Evolutionary conservation across 2,888 invertebrate species (phyloP), one percentile per base, ranked within the genome.

Genomic region (Cephus pulcher): DNA sequence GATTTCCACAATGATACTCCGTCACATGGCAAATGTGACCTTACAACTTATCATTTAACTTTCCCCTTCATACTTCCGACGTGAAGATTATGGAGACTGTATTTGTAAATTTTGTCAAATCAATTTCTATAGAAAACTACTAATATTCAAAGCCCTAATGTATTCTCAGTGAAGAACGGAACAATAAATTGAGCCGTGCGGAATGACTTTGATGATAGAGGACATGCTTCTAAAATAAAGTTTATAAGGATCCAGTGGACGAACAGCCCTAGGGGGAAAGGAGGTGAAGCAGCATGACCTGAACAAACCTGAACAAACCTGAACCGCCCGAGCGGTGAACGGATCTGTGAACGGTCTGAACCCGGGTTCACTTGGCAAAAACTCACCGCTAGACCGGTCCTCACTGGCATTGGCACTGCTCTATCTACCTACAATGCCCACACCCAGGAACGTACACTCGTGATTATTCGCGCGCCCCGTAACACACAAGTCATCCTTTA

Each of bases 311-410:
- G 12, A 37, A 37, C 37, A 3, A 40, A 40, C 40, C 40, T 40
- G 40, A 56, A 56, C 23, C 23, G 40, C 40, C 40, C 40, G 23
- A 56, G 40, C 40, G 40, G 23, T 35, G 35, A 35, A 35, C 35
- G 35, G 35, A 35, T 56, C 40, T 56, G 40, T 69, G 34, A 76
- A 33, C 77, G 37, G 69, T 73, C 78, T 34, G 76, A 37, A 78
- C 75, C 34, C 40, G 35, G 73, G 82, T 80, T 80, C 34, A 70
- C 70, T 56, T 69, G 35, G 84, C 80, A 84, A 84, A 84, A 84
- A 84, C 83, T 84, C 77, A 80, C 84, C 80, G 80, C 74, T 77
- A 80, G 84, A 84, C 84, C 84, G 84, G 84, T 84, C 83, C 83
- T 80, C 80, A 56, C 40, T 79, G 80, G 74, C 79, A 74, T 78